phyloP scores from a whole-genome alignment of 2,888 invertebrate genomes.

The Machimus rusticus region DNA sequence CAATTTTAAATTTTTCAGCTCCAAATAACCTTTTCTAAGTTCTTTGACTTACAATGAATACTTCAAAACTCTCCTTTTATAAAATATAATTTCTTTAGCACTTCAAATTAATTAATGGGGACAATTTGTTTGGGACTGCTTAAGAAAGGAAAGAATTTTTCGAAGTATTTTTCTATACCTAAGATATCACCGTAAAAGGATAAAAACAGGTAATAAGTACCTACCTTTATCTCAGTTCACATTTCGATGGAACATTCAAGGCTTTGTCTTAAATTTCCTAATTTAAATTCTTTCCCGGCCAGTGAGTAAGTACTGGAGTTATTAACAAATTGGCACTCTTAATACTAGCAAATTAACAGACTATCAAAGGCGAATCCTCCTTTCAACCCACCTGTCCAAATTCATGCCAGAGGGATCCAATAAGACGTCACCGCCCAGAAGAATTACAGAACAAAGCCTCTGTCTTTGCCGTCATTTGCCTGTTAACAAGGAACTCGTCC shows the following conservation, averaged over 20 bases:
- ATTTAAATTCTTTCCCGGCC: not conserved
- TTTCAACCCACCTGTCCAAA: not conserved
- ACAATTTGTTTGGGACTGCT: no score
- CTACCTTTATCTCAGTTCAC: not conserved
- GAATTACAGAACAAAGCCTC: not conserved
- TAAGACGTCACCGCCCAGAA: not conserved
- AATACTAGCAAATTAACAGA: not conserved
- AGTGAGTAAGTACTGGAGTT: not conserved
- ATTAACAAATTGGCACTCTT: not conserved
- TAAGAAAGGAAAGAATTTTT: no score
- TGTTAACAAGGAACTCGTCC: not conserved
- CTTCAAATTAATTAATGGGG: no score
- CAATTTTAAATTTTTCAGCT: no score
- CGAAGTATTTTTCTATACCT: no score
- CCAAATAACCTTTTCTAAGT: no score
- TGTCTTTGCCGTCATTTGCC: not conserved
- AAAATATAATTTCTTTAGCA: no score
- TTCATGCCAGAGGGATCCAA: not conserved
- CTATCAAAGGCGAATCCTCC: not conserved
- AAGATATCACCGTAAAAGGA: no score
- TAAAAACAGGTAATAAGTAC: no score
- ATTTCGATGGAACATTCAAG: not conserved
- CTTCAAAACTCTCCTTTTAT: no score
- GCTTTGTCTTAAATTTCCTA: not conserved
- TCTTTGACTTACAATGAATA: no score